Conservation (phyloP, 2,888 invertebrate genomes). For the Cryptops parisi region DNA sequence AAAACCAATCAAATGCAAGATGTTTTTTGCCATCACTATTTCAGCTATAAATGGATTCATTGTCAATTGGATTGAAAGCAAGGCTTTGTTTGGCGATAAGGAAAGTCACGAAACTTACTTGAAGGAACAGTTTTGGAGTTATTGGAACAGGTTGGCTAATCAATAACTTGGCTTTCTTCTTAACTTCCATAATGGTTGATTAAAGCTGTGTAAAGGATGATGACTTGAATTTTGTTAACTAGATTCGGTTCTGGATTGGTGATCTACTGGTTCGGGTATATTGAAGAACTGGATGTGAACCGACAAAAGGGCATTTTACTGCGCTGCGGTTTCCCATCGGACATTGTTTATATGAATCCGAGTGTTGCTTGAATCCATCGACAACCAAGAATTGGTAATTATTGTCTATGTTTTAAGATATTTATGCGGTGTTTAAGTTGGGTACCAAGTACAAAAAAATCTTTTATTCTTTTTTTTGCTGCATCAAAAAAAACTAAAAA, state of each 20-base stretch:
- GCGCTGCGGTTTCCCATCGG: constrained; percentile 27
- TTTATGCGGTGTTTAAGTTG: no score
- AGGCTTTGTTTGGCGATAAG: constrained; percentile 82
- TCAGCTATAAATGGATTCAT: constrained; percentile 62
- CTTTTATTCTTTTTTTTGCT: no score
- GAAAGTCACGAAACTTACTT: constrained; percentile 65
- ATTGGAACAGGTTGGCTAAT: constrained; percentile 61
- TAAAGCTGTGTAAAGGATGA: no score
- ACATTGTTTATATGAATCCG: constrained; percentile 11
- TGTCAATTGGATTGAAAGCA: constrained; percentile 92
- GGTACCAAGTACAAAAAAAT: no score
- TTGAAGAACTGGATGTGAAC: constrained; percentile 32
- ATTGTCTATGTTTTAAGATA: no score
- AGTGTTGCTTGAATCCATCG: no score
- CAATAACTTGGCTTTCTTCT: no score
- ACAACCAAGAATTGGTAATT: no score
- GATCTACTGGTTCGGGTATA: constrained; percentile 87
- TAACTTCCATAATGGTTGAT: no score
- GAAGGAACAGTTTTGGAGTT: constrained; percentile 70
- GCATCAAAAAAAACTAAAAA: no score
- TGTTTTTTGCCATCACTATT: constrained; percentile 8
- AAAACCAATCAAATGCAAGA: no score
- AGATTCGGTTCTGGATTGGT: constrained; percentile 87
- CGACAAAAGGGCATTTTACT: constrained; percentile 29
- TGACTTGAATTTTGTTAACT: no score